Evolutionary conservation across 1,140 invertebrate species (phyloP).

Genomic region (Caenorhabditis latens): DNA sequence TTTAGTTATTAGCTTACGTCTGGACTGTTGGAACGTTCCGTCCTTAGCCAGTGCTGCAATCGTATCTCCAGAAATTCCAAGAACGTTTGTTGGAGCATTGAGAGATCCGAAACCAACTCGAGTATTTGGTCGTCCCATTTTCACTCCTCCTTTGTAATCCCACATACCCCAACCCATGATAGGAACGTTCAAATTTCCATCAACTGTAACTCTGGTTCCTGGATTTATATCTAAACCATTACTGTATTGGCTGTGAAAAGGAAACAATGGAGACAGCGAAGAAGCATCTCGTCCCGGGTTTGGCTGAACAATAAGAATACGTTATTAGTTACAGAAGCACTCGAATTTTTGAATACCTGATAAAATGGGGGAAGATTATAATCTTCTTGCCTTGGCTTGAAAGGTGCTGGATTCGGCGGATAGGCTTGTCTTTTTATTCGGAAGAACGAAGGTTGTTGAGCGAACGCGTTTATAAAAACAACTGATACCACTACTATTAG

Average conservation of each 20-base stretch:
- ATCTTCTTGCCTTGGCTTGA: constrained; percentile 66
- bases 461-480: neutral
- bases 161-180: constrained; percentile 70
- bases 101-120: constrained; percentile 68
- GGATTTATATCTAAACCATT: constrained; percentile 70
- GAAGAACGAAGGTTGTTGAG: constrained; percentile 25
- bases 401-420: constrained; percentile 69
- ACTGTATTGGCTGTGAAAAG: constrained; percentile 67
- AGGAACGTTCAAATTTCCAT: constrained; percentile 69
- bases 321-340: too few relatives aligned
- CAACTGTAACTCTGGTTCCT: constrained; percentile 67
- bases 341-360: constrained; percentile 56
- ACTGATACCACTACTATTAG: neutral
- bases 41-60: constrained; percentile 65
- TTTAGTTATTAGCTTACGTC: constrained; percentile 55
- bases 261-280: constrained; percentile 67
- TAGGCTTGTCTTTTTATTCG: constrained; percentile 62
- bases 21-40: constrained; percentile 67
- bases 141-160: constrained; percentile 69
- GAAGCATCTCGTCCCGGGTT: constrained; percentile 69
- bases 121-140: constrained; percentile 67
- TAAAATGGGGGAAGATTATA: constrained; percentile 70
- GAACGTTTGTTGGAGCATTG: constrained; percentile 64
- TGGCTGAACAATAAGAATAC: constrained; percentile 58
- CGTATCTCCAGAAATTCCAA: constrained; percentile 69